phyloP scores from a whole-genome alignment of 1,140 invertebrate species.

The Diploscapter pachys region DNA sequence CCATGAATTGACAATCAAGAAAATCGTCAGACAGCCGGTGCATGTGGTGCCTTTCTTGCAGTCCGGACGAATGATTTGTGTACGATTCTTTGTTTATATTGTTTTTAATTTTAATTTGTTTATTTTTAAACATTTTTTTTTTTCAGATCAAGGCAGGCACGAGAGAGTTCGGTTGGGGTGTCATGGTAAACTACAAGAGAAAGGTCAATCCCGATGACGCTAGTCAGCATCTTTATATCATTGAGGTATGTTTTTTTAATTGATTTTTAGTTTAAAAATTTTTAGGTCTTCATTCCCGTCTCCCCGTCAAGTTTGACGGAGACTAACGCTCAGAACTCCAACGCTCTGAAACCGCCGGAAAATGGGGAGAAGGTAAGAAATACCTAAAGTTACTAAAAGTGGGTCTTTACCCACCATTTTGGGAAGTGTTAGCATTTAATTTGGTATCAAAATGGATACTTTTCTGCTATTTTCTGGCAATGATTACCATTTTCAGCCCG shows the following conservation, averaged over 20 bases:
- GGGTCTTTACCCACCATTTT: too few relatives aligned
- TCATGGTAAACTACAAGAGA: constrained; percentile 83
- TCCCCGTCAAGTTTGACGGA: not conserved
- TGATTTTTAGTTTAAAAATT: too few relatives aligned
- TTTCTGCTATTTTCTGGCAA: not conserved
- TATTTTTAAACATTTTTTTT: constrained; percentile 18
- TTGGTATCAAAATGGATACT: too few relatives aligned
- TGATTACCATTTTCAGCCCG: constrained; percentile 11
- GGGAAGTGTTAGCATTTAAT: too few relatives aligned
- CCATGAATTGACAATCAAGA: constrained; percentile 69
- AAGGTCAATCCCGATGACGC: constrained; percentile 62
- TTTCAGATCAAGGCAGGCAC: constrained; percentile 76
- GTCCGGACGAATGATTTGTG: constrained; percentile 84
- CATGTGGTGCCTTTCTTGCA: constrained; percentile 89
- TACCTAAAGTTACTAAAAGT: too few relatives aligned
- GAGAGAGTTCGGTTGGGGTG: constrained; percentile 90
- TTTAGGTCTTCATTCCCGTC: not conserved
- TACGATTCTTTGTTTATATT: constrained; percentile 60
- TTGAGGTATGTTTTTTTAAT: constrained; percentile 64
- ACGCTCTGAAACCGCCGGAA: not conserved
- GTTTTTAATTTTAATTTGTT: not conserved
- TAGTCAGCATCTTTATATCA: constrained; percentile 66
- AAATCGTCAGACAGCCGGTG: constrained; percentile 77
- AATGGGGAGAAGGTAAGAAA: not conserved
- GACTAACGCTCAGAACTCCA: not conserved